Conservation (phyloP, 2,888 invertebrate species). For the Andrena minutula region DNA sequence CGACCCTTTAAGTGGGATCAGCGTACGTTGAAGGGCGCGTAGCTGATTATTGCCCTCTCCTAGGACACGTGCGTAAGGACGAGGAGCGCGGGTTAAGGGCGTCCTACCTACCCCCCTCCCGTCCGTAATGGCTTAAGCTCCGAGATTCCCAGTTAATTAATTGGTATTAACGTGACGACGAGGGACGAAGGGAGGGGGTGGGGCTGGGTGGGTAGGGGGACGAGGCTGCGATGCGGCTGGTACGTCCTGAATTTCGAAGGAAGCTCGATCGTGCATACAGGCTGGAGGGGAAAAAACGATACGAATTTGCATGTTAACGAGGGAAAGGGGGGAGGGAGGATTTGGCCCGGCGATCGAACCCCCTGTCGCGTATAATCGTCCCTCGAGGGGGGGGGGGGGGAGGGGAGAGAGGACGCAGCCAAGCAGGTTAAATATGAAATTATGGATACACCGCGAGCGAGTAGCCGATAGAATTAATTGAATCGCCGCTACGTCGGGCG, state of each 20-base stretch:
- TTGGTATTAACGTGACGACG: slow-evolving; percentile 69
- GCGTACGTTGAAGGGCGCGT: slow-evolving; percentile 63
- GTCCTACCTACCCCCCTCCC: background rate
- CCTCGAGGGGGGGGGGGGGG: background rate
- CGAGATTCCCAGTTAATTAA: slow-evolving; percentile 72
- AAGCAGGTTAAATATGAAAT: slow-evolving; percentile 58
- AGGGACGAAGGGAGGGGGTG: slow-evolving; percentile 14
- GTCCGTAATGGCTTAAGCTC: slow-evolving; percentile 69
- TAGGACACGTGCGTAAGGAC: slow-evolving; percentile 63
- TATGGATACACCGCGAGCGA: slow-evolving; percentile 47
- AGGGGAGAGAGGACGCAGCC: slow-evolving; percentile 13
- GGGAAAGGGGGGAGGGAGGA: background rate
- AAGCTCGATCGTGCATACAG: slow-evolving; percentile 18
- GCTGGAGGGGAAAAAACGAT: slow-evolving; percentile 21
- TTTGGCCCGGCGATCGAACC: slow-evolving; percentile 30
- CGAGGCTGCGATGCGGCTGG: slow-evolving; percentile 24
- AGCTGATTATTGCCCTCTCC: slow-evolving; percentile 65
- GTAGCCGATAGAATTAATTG: slow-evolving; percentile 43
- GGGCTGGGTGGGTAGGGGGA: slow-evolving; percentile 14
- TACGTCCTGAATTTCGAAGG: slow-evolving; percentile 40
- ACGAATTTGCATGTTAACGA: slow-evolving; percentile 50
- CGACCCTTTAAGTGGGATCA: slow-evolving; percentile 65
- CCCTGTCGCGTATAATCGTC: slow-evolving; percentile 40
- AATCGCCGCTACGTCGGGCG: slow-evolving; percentile 19
- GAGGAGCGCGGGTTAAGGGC: slow-evolving; percentile 49